A percentile compares a stretch with the other conserved stretches of the same genome.
Conservation (phyloP, 2,888 invertebrate genomes). For the Chalcosyrphus nemorum region DNA sequence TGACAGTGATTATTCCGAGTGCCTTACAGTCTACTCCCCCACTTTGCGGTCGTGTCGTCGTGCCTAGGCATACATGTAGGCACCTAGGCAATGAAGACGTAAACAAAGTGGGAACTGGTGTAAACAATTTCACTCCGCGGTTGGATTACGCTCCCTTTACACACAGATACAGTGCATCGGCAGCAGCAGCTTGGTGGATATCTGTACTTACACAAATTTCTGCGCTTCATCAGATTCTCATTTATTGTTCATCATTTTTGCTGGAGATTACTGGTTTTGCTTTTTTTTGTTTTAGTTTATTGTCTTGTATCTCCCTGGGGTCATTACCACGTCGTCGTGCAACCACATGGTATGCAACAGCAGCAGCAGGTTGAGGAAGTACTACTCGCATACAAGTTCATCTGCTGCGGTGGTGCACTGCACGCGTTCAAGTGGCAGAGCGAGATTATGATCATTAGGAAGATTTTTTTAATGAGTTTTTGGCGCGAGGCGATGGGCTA, state of each 20-base stretch:
- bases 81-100: conserved; percentile 32
- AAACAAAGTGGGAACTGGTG: conserved; percentile 66
- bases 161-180: background rate
- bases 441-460: conserved; percentile 48
- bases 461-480: conserved; percentile 49
- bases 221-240: conserved; percentile 3
- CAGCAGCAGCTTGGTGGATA: background rate
- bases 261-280: conserved; percentile 34
- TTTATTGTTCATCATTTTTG: conserved; percentile 39
- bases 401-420: background rate
- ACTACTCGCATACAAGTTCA: background rate
- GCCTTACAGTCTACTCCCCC: conserved; percentile 6
- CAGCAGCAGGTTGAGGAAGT: conserved; percentile 39
- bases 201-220: conserved; percentile 21
- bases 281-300: conserved; percentile 33
- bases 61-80: conserved; percentile 24
- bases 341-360: conserved; percentile 31
- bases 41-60: conserved; percentile 14
- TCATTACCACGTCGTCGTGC: conserved; percentile 67
- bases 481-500: conserved; percentile 28
- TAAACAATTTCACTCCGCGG: conserved; percentile 66
- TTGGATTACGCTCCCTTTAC: conserved; percentile 59
- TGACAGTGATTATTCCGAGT: conserved; percentile 62
- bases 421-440: background rate
- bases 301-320: conserved; percentile 60